phyloP scores from a whole-genome alignment of 1,140 invertebrate species.

The Pachypeltis micranthus region DNA sequence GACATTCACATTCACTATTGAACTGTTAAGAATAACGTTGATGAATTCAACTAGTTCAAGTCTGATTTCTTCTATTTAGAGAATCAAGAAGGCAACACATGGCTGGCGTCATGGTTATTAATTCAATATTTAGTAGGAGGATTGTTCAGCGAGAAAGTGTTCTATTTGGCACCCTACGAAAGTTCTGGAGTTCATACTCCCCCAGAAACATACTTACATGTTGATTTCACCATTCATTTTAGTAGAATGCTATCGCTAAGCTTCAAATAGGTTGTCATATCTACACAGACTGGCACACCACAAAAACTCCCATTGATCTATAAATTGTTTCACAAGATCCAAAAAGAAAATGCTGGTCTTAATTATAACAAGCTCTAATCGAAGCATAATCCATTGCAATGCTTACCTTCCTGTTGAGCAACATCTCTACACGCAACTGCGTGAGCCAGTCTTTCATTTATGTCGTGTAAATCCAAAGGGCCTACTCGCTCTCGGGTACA shows the following conservation, averaged over 20 bases:
- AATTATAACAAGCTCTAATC: neutral
- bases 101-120: no score
- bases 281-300: neutral
- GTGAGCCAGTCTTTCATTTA: neutral
- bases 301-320: neutral
- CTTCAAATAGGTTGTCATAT: no score
- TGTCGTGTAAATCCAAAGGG: neutral
- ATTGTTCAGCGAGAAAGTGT: no score
- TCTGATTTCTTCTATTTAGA: no score
- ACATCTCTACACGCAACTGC: neutral
- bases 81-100: no score
- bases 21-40: no score
- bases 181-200: no score
- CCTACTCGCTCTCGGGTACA: neutral
- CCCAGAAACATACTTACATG: no score
- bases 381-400: neutral
- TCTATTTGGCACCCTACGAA: no score
- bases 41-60: no score
- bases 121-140: no score
- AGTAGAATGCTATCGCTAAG: neutral
- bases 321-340: neutral
- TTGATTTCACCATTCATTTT: neutral
- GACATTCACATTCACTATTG: no score
- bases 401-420: neutral
- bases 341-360: neutral